Conservation (phyloP, 2,888 invertebrate genomes). For the Quadriops clusia region DNA sequence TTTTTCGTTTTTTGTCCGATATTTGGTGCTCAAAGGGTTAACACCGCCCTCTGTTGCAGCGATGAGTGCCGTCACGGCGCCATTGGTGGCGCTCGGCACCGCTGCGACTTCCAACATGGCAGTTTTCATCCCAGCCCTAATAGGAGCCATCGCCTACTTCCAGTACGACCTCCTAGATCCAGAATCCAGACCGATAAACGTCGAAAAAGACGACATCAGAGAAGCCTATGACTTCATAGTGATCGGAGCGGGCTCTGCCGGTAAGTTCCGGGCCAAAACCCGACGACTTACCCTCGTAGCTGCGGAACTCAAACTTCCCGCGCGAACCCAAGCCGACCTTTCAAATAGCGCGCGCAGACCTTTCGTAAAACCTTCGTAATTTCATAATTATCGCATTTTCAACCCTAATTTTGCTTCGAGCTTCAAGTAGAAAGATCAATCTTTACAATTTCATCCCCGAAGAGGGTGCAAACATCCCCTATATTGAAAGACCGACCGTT, state of each 20-base stretch:
- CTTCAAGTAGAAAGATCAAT: too few species aligned
- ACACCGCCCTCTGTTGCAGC: too few species aligned
- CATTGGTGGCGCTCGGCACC: conserved; percentile 55
- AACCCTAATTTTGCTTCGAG: too few species aligned
- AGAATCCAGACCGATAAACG: conserved; percentile 64
- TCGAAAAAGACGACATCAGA: conserved; percentile 50
- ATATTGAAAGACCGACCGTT: background rate
- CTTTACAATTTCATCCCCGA: too few species aligned
- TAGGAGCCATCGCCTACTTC: conserved; percentile 77
- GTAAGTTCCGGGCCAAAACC: conserved; percentile 31
- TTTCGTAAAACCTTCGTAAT: conserved; percentile 1
- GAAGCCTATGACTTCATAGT: conserved; percentile 74
- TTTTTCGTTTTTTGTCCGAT: too few species aligned
- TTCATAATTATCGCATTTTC: too few species aligned
- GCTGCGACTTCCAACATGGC: conserved; percentile 57
- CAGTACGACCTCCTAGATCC: conserved; percentile 77
- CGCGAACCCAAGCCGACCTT: conserved; percentile 1
- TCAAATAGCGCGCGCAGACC: background rate
- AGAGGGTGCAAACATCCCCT: background rate
- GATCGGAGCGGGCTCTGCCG: conserved; percentile 79
- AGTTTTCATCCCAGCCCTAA: conserved; percentile 74
- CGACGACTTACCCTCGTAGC: too few species aligned
- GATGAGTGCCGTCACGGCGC: conserved; percentile 58
- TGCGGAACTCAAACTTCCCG: too few species aligned
- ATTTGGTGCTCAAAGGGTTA: background rate